Base-by-base conservation (phyloP, 2,888 invertebrate species). In the Plemyria rubiginata region DNA sequence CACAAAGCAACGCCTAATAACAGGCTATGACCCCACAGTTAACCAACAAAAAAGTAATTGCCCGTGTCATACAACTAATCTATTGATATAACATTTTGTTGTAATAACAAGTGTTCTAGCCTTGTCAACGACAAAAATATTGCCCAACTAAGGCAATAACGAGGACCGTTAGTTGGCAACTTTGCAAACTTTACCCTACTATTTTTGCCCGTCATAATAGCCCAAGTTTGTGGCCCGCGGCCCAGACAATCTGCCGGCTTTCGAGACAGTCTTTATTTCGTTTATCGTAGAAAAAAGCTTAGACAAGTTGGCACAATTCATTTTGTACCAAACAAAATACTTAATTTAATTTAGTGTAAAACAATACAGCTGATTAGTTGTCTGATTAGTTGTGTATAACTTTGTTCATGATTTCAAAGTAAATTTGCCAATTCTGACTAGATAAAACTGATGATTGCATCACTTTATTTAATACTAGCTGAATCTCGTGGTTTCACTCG, bases 181-280 rank as follows among this genome's bases (percentile, higher is more conserved):
- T 88, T 81, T 72, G 71, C 28, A 73, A 84, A 90, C 80, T 87
- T 85, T 69, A 69, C 56, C 76, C 81, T 88, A 91, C 89, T 87
- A 90, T 92, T 90, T 91, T 90, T 88, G 88, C 84, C 83, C 83
- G 80, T 90, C 87, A 90, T 90, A 91, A 92, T 90, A 90, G 90
- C 83, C 68, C 64, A 90, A 91, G 88, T 92, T 91, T 78, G 80
- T 67, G 76, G 76, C 66, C 61, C 76, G 60, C 48, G 40, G 53
- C 40, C 12, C 48, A 54, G 77, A 79, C 87, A 84, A 85, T 86
- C 83, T 84, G 87, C 79, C 78, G 67, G 81, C 75, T 76, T 77
- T 82, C 73, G 67, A 68, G 70, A 76, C 79, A 74, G 78, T 81
- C 82, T 83, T 82, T 81, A 77, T 78, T 70, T 75, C 70, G 68